Percentiles rank a stretch among this genome's conserved stretches.
Evolutionary conservation across 2,888 invertebrate species (phyloP).

Genomic region (Andrena hattorfiana): DNA sequence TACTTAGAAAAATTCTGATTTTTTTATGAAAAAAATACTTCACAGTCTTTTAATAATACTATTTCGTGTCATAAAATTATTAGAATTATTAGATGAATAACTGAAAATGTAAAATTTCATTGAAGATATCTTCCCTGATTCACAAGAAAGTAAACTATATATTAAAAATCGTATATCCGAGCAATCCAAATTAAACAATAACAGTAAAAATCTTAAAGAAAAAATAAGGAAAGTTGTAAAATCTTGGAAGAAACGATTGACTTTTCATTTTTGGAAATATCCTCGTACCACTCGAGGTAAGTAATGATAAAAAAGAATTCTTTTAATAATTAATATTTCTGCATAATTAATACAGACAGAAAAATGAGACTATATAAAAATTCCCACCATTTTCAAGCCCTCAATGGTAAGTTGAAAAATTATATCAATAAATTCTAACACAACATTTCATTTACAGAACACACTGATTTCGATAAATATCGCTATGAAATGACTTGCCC

Average conservation of each 20-base stretch:
- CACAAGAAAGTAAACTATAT: fast-evolving
- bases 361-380: background rate
- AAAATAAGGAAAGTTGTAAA: background rate
- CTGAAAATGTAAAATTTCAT: background rate
- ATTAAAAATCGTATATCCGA: background rate
- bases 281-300: conserved; percentile 30
- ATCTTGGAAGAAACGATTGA: background rate
- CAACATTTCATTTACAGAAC: conserved; percentile 43
- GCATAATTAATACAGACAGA: background rate
- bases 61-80: background rate
- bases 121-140: conserved; percentile 30
- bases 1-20: background rate
- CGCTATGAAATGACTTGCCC: conserved; percentile 58
- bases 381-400: background rate
- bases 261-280: background rate
- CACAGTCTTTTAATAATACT: background rate
- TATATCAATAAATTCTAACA: background rate
- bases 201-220: background rate
- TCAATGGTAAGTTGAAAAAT: background rate
- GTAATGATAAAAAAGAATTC: background rate
- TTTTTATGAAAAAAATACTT: too few relatives aligned
- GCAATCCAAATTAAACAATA: background rate
- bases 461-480: conserved; percentile 37
- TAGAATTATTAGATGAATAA: background rate
- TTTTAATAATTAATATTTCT: background rate